Evolutionary conservation across 92 coral and sea anemone species (phyloP), one percentile per base, ranked within the genome.

Genomic region (Meandrina meandrites): DNA sequence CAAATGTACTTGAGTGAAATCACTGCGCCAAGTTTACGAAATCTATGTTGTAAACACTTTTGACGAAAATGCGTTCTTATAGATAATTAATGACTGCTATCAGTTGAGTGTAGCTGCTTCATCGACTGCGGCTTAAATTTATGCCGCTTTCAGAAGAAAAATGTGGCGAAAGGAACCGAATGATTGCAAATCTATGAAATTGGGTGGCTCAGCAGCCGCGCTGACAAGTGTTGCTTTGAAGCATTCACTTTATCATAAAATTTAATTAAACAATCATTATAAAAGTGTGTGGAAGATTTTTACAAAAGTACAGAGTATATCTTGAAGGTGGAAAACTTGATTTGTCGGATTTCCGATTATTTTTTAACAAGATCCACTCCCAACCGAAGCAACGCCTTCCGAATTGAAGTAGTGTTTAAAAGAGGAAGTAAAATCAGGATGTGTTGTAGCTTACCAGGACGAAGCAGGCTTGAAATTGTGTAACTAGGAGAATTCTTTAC

Each of bases 271-370:
- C n/a, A n/a, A 66, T 66, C 34, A n/a, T 11, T 30, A 66, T 22
- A 27, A 66, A n/a, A n/a, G n/a, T n/a, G n/a, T n/a, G n/a, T n/a
- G n/a, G n/a, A n/a, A n/a, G n/a, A n/a, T n/a, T n/a, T n/a, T n/a
- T n/a, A n/a, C n/a, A n/a, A n/a, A n/a, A 28, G 5, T 66, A 66
- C 76, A 35, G 60, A 6, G 14, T 8, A 28, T 81, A 45, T 81
- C 11, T 4, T 21, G 19, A 42, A 68, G 5, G 60, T 42, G 15
- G 47, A 27, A 47, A 17, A 47, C 27, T 17, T 19, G 48, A 34
- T 67, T 40, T n/a, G 79, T 81, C 76, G 85, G 62, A 32, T 36
- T 18, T 68, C 62, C 85, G 62, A 81, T 21, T 73, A 35, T 32
- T 17, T 71, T 71, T 32, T 15, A 64, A 28, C 17, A 28, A 27